phyloP scores from a whole-genome alignment of 2,888 invertebrate species.

The Thecocarcelia acutangulata region DNA sequence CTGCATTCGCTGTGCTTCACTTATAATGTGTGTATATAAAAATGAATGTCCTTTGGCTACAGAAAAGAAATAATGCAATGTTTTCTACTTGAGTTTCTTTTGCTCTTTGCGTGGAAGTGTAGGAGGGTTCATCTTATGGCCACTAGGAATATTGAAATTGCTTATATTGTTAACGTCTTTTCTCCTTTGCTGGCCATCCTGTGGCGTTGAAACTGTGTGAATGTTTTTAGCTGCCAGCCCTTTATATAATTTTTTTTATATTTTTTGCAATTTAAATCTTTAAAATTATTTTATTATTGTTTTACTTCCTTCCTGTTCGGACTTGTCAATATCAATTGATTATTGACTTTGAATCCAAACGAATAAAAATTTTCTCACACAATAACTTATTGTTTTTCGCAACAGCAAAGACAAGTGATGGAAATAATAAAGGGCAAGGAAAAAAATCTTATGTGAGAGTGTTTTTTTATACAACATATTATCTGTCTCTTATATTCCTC shows the following conservation, averaged over 20 bases:
- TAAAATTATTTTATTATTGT: conserved; percentile 44
- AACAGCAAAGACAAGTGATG: no score
- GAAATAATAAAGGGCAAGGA: no score
- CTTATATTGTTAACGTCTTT: conserved; percentile 26
- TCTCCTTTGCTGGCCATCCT: conserved; percentile 16
- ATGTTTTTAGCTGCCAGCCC: conserved; percentile 11
- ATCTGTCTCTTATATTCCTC: no score
- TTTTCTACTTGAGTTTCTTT: conserved; percentile 2
- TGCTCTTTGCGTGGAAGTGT: conserved; percentile 6
- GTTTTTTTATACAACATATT: no score
- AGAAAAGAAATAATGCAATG: conserved; percentile 6
- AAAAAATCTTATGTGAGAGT: no score
- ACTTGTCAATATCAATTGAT: conserved; percentile 32
- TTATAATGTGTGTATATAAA: conserved; percentile 21
- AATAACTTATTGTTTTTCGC: no score
- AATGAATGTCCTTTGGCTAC: conserved; percentile 57
- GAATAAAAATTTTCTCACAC: conserved; percentile 34
- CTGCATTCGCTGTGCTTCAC: not conserved
- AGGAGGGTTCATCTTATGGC: conserved; percentile 31
- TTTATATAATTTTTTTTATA: conserved; percentile 6
- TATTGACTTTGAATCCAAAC: conserved; percentile 15
- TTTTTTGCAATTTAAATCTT: conserved; percentile 42
- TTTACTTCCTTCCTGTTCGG: conserved; percentile 30
- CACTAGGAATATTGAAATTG: conserved; percentile 36
- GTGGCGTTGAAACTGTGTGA: conserved; percentile 36